Evolutionary conservation across 2,797 vertebrate genomes (phyloP).

Genomic region (Mionectes olivaceus): DNA sequence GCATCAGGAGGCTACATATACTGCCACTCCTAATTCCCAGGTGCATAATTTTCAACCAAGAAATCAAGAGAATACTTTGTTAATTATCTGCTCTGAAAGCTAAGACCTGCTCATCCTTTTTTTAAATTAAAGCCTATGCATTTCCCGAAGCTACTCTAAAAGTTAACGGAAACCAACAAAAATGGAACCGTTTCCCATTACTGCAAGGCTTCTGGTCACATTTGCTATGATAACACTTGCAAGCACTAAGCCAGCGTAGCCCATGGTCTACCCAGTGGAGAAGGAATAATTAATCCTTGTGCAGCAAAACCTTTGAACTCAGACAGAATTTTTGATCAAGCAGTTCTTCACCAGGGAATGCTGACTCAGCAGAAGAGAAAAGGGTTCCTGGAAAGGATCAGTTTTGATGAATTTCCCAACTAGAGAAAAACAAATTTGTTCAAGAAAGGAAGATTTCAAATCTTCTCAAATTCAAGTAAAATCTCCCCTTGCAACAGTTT

Average conservation of each 20-base stretch:
- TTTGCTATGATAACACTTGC: not conserved
- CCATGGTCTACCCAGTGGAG: not conserved
- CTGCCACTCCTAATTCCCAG: not conserved
- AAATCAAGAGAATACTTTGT: not conserved
- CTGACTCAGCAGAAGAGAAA: not conserved
- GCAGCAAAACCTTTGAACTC: conserved; percentile 14
- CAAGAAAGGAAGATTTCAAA: not conserved
- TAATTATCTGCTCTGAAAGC: not conserved
- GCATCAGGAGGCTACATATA: not conserved
- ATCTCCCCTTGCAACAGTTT: not conserved
- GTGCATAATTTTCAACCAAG: not conserved
- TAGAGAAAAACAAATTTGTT: not conserved
- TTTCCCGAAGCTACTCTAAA: not conserved
- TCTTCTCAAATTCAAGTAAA: not conserved
- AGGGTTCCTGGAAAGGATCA: not conserved
- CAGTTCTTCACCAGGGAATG: not conserved
- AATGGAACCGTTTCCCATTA: not conserved
- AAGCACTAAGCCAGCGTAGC: not conserved
- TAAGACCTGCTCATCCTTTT: not conserved
- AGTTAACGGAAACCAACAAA: not conserved
- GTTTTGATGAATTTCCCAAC: not conserved
- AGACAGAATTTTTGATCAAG: not conserved
- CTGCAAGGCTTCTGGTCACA: not conserved
- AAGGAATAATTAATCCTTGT: not conserved
- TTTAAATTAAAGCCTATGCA: not conserved